Percentiles rank a stretch among this genome's conserved stretches.
Conservation (phyloP, 2,888 invertebrate species). For the Chelonus formosanus region DNA sequence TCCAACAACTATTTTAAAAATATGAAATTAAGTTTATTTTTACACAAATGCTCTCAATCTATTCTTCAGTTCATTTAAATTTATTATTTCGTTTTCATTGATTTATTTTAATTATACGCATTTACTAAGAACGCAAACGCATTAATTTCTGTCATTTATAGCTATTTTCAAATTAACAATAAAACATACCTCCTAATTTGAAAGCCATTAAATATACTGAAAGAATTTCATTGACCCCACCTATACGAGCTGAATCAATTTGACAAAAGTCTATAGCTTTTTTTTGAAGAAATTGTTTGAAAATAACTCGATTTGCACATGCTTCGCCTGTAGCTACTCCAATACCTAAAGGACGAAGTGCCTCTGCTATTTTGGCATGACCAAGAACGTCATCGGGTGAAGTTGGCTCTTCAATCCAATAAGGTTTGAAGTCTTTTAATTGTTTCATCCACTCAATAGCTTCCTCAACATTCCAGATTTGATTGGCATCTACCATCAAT, state of each 20-base stretch:
- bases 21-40: no score
- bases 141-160: no score
- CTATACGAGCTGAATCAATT: slow-evolving; percentile 88
- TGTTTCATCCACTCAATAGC: slow-evolving; percentile 88
- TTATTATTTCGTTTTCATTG: background rate
- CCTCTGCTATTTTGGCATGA: slow-evolving; percentile 81
- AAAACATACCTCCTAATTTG: slow-evolving; percentile 76
- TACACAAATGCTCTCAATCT: no score
- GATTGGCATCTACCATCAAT: slow-evolving; percentile 90
- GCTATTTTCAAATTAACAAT: no score
- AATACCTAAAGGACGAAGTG: slow-evolving; percentile 77
- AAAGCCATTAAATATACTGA: slow-evolving; percentile 89
- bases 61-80: no score
- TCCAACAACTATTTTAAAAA: no score
- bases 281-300: slow-evolving; percentile 87
- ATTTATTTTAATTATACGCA: background rate
- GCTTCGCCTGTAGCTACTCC: slow-evolving; percentile 92
- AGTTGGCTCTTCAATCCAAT: slow-evolving; percentile 95
- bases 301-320: slow-evolving; percentile 91
- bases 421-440: slow-evolving; percentile 76
- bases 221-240: slow-evolving; percentile 87
- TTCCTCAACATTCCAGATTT: slow-evolving; percentile 86
- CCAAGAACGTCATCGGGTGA: slow-evolving; percentile 92
- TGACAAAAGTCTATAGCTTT: slow-evolving; percentile 87
- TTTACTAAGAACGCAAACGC: no score